Conservation (phyloP, 2,888 invertebrate species). For the Bimastos eiseni region DNA sequence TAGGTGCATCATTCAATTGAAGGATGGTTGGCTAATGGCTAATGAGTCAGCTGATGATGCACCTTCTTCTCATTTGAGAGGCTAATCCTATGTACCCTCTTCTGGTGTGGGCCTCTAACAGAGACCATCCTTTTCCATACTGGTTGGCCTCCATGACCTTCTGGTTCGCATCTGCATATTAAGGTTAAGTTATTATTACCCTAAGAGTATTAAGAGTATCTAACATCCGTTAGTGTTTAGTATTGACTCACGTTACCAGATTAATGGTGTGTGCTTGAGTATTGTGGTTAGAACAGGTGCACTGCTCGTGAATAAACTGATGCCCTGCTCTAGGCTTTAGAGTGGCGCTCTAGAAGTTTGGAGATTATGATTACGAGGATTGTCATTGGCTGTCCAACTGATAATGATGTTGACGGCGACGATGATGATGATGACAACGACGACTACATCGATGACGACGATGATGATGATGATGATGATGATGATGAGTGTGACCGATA, state of each 20-base stretch:
- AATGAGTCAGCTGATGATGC: background rate
- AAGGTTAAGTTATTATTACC: too few relatives aligned
- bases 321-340: too few relatives aligned
- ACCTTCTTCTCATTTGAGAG: background rate
- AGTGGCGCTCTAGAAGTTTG: too few relatives aligned
- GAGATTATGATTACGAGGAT: background rate
- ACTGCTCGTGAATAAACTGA: too few relatives aligned
- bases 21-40: background rate
- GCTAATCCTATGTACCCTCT: background rate
- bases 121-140: background rate
- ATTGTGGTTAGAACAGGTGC: too few relatives aligned
- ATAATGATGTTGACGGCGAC: background rate
- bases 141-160: background rate
- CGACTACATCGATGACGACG: background rate
- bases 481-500: background rate
- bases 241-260: too few relatives aligned
- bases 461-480: constrained; percentile 20
- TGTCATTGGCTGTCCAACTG: background rate
- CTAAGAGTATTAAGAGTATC: too few relatives aligned
- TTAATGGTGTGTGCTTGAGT: too few relatives aligned
- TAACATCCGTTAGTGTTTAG: too few relatives aligned
- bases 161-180: background rate
- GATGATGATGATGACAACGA: background rate
- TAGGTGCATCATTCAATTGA: background rate
- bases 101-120: background rate